Evolutionary conservation across 2,888 invertebrate genomes (phyloP).

Genomic region (Limenitis camilla): DNA sequence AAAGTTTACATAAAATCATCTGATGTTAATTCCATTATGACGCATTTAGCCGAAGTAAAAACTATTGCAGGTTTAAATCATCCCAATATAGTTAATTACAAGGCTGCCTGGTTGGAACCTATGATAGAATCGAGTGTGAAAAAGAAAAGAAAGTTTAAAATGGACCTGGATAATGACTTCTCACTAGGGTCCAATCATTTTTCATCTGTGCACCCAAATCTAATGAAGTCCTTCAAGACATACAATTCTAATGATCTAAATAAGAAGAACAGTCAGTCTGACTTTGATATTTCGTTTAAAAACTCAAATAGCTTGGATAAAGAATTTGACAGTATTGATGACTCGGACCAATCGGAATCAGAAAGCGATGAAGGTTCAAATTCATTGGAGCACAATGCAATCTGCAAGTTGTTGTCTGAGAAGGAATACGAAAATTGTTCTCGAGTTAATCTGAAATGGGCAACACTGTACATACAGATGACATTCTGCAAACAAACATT

Average conservation of each 20-base stretch:
- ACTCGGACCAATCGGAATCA: slow-evolving; percentile 43
- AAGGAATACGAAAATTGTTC: slow-evolving; percentile 59
- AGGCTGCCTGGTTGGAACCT: slow-evolving; percentile 87
- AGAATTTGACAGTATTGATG: slow-evolving; percentile 35
- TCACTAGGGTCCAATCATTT: slow-evolving; percentile 39
- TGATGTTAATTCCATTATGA: slow-evolving; percentile 77
- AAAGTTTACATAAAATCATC: slow-evolving; percentile 80
- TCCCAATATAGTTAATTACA: slow-evolving; percentile 86
- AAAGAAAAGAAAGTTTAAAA: slow-evolving; percentile 47
- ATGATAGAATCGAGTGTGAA: slow-evolving; percentile 67
- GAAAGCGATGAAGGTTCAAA: slow-evolving; percentile 47
- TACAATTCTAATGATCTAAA: slow-evolving; percentile 62
- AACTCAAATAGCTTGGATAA: slow-evolving; percentile 52
- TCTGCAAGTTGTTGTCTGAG: slow-evolving; percentile 46
- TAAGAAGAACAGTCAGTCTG: slow-evolving; percentile 51
- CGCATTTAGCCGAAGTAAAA: slow-evolving; percentile 84
- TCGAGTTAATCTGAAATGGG: slow-evolving; percentile 74
- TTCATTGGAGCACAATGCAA: slow-evolving; percentile 41
- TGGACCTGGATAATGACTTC: slow-evolving; percentile 59
- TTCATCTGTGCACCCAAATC: slow-evolving; percentile 54
- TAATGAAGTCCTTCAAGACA: slow-evolving; percentile 64
- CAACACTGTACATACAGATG: slow-evolving; percentile 89
- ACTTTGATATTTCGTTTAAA: slow-evolving; percentile 60
- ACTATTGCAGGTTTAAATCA: slow-evolving; percentile 86
- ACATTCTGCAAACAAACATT: slow-evolving; percentile 84